Percentiles rank a stretch among this genome's conserved stretches.
These are phyloP conservation scores for Agrotis ipsilon DNA, from an alignment of 2,888 invertebrate genomes.

Conservation along the genomic window DNA sequence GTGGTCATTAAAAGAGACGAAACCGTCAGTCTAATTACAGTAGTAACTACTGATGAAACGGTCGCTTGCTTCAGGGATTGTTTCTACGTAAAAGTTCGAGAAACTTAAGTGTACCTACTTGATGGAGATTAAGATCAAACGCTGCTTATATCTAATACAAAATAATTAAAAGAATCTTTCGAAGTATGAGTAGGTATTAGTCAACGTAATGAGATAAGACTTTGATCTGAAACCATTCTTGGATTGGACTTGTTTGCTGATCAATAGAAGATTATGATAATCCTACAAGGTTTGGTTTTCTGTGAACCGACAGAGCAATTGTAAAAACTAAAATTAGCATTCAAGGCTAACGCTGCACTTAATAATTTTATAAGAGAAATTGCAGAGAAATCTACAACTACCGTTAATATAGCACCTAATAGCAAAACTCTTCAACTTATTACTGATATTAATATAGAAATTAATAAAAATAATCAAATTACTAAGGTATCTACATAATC, in stretches of 20 bases:
- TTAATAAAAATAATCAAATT: background rate
- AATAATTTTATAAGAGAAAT: too few species aligned
- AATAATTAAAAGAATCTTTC: too few species aligned
- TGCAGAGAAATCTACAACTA: background rate
- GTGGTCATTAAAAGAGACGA: slow-evolving; percentile 49
- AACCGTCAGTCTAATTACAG: slow-evolving; percentile 37
- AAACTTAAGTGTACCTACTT: background rate
- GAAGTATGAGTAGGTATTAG: too few species aligned
- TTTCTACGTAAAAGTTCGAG: background rate
- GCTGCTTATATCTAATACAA: too few species aligned
- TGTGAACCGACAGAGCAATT: too few species aligned
- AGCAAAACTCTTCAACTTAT: background rate
- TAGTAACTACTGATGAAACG: slow-evolving; percentile 16
- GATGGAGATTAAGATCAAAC: background rate
- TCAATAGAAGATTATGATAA: too few species aligned
- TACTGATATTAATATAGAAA: background rate
- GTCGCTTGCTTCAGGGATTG: slow-evolving; percentile 17
- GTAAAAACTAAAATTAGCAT: too few species aligned
- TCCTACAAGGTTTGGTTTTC: too few species aligned
- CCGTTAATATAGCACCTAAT: background rate
- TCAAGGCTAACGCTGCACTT: too few species aligned
- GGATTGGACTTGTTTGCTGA: too few species aligned
- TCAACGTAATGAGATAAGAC: too few species aligned
- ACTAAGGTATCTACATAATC: slow-evolving; percentile 36
- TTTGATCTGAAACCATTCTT: too few species aligned